Base-by-base conservation (phyloP, 1,140 invertebrate genomes). In the Drosophila trapezifrons region DNA sequence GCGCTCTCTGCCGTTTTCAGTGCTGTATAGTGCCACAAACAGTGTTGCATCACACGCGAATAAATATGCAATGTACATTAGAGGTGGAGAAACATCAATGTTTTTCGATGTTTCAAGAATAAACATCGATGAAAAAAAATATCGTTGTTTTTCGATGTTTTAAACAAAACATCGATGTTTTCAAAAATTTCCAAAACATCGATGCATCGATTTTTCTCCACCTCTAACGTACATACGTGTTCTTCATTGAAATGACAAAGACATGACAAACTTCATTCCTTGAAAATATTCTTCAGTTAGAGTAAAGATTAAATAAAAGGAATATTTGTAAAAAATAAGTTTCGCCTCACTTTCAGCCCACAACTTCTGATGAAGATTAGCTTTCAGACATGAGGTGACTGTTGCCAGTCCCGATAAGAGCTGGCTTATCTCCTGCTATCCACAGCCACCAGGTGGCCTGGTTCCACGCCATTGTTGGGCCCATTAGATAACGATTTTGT, bases 401-500 rank as follows among this genome's bases (percentile, higher is more conserved):
- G 7, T 18, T 18, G 43, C 29, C 25, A 43, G 4, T 3, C 9
- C 13, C 4, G 45, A 40, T 32, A 66, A 42, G 22, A 8, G 1
- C 29, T 8, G 22, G 17, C 27, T 51, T 66, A 67, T 67, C 65
- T 45, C 8, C 5, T 4, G 9, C 17, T 32, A 22, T n/a, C 18
- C 32, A 35, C 17, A 32, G 29, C 9, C 29, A 32, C 2, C 29
- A 32, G 43, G 1, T 20, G 29, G 17, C 12, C 51, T 20, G 29
- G 2, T 22, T 18, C 43, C 43, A 25, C 7, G 43, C 1, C 18
- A 13, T 5, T 4, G 13, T 8, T 13, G 25, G 7, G 13, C 25
- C 46, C 62, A 67, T 69, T 69, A 69, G 46, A 69, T 67, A 29
- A 35, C 17, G 37, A 3, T 12, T 65, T 71, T 29, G 46, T 72